Conservation (phyloP, 2,797 vertebrate species). For the Limosa lapponica region DNA sequence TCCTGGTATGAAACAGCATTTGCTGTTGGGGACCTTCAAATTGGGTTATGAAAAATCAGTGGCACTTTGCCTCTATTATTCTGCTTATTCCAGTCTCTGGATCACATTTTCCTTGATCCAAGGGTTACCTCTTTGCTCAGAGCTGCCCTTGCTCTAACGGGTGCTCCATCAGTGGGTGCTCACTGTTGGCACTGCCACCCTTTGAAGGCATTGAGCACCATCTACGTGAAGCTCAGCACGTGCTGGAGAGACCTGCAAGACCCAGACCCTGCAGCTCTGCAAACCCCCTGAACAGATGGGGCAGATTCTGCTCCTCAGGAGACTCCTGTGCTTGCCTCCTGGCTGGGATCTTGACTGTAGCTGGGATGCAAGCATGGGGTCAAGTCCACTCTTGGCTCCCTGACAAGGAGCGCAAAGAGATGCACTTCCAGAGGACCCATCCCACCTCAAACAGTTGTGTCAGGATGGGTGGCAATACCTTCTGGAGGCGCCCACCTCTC, state of each 20-base stretch:
- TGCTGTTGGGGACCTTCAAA: background rate
- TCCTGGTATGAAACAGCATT: conserved; percentile 71
- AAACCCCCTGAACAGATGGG: background rate
- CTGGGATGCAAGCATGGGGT: background rate
- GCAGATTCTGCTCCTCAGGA: background rate
- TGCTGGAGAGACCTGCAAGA: background rate
- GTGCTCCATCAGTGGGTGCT: background rate
- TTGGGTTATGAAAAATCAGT: background rate
- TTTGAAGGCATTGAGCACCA: background rate
- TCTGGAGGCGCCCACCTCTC: background rate
- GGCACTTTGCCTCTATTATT: background rate
- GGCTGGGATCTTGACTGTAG: background rate
- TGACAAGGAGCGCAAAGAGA: background rate
- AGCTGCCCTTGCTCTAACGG: background rate
- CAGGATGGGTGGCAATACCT: background rate
- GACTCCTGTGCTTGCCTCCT: rapidly evolving
- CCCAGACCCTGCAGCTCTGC: background rate
- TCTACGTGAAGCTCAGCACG: background rate
- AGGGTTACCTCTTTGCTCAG: background rate
- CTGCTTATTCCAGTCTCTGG: background rate
- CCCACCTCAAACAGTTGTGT: background rate
- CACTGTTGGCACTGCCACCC: too few species aligned
- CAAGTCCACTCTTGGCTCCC: background rate
- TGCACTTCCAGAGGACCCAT: background rate
- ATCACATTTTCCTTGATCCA: conserved; percentile 30